These are phyloP conservation scores for Drosophila ohnishii DNA, from an alignment of 1,140 invertebrate genomes.

Conservation along the genomic window DNA sequence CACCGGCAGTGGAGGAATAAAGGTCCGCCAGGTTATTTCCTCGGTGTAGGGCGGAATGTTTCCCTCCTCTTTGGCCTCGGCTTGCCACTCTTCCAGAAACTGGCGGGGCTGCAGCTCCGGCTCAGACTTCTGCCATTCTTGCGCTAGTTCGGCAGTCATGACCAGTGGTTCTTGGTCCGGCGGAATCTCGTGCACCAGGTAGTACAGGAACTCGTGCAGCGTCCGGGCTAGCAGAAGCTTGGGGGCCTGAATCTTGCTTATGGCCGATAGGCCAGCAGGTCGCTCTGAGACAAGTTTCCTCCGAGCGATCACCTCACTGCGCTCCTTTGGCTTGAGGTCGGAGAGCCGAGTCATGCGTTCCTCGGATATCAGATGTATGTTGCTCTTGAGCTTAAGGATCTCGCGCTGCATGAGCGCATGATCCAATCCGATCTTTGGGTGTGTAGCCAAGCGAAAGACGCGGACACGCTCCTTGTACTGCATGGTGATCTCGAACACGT, in stretches of 20 bases:
- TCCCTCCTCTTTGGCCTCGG: slow-evolving; percentile 73
- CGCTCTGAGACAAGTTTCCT: slow-evolving; percentile 9
- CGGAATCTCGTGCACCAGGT: slow-evolving; percentile 86
- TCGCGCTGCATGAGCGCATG: slow-evolving; percentile 59
- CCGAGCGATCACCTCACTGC: slow-evolving; percentile 20
- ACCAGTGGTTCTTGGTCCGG: slow-evolving; percentile 69
- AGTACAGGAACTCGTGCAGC: slow-evolving; percentile 88
- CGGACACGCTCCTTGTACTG: slow-evolving; percentile 54
- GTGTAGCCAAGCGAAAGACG: slow-evolving; percentile 63
- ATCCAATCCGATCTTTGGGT: slow-evolving; percentile 67
- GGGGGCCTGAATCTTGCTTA: slow-evolving; percentile 79
- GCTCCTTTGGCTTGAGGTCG: slow-evolving; percentile 5
- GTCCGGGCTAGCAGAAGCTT: slow-evolving; percentile 88
- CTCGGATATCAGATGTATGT: slow-evolving; percentile 54
- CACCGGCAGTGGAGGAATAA: slow-evolving; percentile 87
- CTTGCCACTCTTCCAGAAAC: slow-evolving; percentile 81
- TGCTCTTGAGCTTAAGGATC: slow-evolving; percentile 67
- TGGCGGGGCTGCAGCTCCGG: slow-evolving; percentile 53
- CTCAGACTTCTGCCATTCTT: slow-evolving; percentile 82
- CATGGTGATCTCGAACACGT: slow-evolving; percentile 62
- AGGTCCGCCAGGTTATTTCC: slow-evolving; percentile 88
- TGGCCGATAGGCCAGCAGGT: background rate
- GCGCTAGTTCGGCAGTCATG: slow-evolving; percentile 80
- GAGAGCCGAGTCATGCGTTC: slow-evolving; percentile 32
- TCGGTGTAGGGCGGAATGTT: slow-evolving; percentile 82